Evolutionary conservation across 2,797 vertebrate species (phyloP), one percentile per base, ranked within the genome.

Genomic region (Gouania willdenowi): DNA sequence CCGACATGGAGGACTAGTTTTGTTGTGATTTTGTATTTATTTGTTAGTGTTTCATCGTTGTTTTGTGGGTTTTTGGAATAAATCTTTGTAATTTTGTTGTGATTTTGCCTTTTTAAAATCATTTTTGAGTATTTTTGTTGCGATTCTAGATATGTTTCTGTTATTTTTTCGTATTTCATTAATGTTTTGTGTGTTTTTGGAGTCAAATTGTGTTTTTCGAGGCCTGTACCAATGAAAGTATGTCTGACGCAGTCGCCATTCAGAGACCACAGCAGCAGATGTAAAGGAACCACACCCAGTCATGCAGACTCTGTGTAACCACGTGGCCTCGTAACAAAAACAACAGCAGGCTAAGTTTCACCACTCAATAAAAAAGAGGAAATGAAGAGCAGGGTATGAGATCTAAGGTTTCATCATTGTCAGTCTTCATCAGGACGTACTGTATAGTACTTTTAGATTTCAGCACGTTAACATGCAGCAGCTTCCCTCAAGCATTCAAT

Each of bases 251-350:
- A 44, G 29, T 54, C 66, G 9, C 58, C 59, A 69, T 59, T 62
- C 5, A 4, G 37, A 75, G 71, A 69, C 32, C 26, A 48, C 26
- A 48, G 50, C 57, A 78, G 46, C 64, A 78, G 66, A 81, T 77
- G 67, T 38, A 41, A 68, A 74, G 51, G 50, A 76, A 59, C 81
- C 79, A 46, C 79, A 75, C 80, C 80, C 83, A 70, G 69, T 39
- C 45, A 41, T 49, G 40, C 43, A 41, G 54, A 57, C 34, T 55
- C 56, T 51, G 61, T 42, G 32, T 33, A 42, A 67, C 66, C 66
- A 71, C 38, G 26, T 62, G 69, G 51, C 77, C 56, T 66, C 76
- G 80, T 80, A 82, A 82, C 75, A 65, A 71, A 67, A 75, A 77
- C 76, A 82, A 71, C 74, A 72, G 37, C 26, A 41, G 44, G 54